Conservation (phyloP, 2,113 vertebrate species). For the Heteronetta atricapilla region DNA sequence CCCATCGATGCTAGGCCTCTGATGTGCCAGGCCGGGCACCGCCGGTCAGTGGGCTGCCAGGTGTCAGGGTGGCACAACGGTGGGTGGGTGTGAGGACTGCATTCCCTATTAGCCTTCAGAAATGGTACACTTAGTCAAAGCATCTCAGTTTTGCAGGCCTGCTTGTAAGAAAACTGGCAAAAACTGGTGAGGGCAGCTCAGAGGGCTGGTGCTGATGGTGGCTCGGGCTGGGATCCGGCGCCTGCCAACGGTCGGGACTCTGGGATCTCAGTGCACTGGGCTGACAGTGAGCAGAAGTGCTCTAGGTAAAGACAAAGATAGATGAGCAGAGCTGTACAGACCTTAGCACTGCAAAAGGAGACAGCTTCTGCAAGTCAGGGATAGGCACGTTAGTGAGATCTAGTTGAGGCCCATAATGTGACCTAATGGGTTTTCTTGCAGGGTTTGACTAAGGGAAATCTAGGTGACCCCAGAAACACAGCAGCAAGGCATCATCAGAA, state of each 20-base stretch:
- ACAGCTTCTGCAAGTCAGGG: not conserved
- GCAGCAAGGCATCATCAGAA: not conserved
- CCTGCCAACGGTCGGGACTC: not conserved
- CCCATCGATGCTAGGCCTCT: not conserved
- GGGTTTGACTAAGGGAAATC: not conserved
- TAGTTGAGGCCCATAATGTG: not conserved
- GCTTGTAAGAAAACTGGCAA: not conserved
- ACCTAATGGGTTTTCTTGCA: not conserved
- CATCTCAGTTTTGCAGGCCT: not conserved
- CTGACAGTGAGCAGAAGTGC: accelerated
- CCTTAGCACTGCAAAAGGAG: not conserved
- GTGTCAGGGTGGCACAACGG: not conserved
- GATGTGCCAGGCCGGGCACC: too few relatives aligned
- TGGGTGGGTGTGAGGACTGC: not conserved
- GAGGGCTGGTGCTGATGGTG: not conserved
- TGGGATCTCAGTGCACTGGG: accelerated
- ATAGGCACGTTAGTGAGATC: not conserved
- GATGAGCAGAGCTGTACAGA: not conserved
- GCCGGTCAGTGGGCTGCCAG: not conserved
- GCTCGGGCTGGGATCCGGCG: not conserved
- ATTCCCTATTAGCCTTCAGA: not conserved
- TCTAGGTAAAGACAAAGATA: not conserved
- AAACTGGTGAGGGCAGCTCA: not conserved
- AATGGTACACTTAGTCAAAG: not conserved
- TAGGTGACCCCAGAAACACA: not conserved